These are phyloP conservation scores for Elegia similella DNA, from an alignment of 2,888 invertebrate genomes.

Conservation along the genomic window DNA sequence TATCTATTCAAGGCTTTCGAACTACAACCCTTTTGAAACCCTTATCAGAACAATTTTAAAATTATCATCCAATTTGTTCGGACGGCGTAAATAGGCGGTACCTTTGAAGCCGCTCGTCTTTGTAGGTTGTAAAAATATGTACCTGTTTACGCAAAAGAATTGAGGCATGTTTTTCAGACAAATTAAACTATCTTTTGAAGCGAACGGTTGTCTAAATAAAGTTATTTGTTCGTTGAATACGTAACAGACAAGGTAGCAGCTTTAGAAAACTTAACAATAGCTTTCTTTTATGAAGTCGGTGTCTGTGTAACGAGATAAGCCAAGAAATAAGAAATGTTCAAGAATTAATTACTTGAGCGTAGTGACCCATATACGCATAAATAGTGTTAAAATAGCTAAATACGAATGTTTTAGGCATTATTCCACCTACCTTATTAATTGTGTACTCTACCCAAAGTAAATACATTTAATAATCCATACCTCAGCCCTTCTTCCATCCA, in stretches of 20 bases:
- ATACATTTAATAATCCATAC: no score
- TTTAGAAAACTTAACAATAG: neutral
- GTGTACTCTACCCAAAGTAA: no score
- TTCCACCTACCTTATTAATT: no score
- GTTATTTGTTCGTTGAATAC: neutral
- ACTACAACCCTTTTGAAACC: conserved; percentile 19
- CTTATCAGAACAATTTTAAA: conserved; percentile 7
- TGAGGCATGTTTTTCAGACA: conserved; percentile 26
- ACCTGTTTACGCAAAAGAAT: conserved; percentile 43
- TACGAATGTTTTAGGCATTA: no score
- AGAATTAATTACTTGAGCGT: no score
- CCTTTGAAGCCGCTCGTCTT: conserved; percentile 39
- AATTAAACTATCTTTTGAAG: conserved; percentile 45
- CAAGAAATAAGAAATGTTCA: no score
- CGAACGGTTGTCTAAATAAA: conserved; percentile 7
- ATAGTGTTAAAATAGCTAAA: no score
- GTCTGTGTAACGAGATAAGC: neutral
- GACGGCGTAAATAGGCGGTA: conserved; percentile 40
- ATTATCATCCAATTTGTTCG: conserved; percentile 32
- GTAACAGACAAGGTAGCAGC: neutral
- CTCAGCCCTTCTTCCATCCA: no score
- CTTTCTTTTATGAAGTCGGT: neutral
- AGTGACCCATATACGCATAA: no score
- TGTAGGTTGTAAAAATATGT: conserved; percentile 47
- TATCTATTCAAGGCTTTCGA: neutral